Conservation (phyloP, 2,113 vertebrate genomes). For the Mionectes macconnelli region DNA sequence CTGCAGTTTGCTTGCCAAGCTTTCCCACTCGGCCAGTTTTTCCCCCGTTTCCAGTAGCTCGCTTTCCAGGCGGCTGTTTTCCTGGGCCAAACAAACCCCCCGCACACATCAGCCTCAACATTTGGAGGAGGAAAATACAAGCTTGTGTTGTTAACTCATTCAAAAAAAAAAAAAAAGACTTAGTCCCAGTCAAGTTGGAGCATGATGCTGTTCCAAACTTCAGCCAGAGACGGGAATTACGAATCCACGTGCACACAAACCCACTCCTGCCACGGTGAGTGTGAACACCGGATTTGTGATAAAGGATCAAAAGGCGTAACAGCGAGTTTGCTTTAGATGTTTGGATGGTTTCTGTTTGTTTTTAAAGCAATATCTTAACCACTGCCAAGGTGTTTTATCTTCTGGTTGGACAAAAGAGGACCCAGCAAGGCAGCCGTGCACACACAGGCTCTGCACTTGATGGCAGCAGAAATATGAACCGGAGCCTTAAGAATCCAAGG, state of each 20-base stretch:
- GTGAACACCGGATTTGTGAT: fast-evolving
- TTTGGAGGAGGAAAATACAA: neutral
- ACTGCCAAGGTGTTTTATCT: neutral
- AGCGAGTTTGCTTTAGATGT: neutral
- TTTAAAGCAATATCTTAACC: neutral
- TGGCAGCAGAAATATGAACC: neutral
- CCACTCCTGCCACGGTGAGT: neutral
- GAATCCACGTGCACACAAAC: neutral
- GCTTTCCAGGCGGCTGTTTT: slow-evolving; percentile 87
- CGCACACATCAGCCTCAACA: neutral
- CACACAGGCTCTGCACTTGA: neutral
- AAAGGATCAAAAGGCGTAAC: neutral
- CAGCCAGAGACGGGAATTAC: fast-evolving
- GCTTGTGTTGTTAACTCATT: neutral
- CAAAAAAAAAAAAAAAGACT: neutral
- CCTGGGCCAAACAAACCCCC: slow-evolving; percentile 70
- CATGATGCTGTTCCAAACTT: neutral
- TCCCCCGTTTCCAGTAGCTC: slow-evolving; percentile 87
- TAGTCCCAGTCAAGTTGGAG: neutral
- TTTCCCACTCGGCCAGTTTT: slow-evolving; percentile 81
- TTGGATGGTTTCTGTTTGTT: neutral
- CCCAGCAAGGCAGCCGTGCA: neutral
- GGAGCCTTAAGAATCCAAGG: neutral
- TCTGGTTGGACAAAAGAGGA: neutral
- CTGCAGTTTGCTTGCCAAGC: slow-evolving; percentile 84